Evolutionary conservation across 2,113 vertebrate genomes (phyloP).

Genomic region (Semnornis frantzii): DNA sequence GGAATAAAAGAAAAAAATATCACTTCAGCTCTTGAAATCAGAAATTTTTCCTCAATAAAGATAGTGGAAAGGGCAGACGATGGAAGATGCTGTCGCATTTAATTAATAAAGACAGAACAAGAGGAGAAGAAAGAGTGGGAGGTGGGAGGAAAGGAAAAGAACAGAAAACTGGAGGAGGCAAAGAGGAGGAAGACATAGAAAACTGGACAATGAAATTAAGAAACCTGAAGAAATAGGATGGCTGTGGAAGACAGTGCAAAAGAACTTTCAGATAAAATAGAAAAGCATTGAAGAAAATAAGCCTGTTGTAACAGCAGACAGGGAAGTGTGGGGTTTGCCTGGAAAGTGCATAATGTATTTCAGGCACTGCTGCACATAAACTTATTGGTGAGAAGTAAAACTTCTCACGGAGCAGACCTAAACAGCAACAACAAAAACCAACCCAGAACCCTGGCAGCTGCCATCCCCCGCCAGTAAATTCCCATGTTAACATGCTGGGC

Average conservation of each 20-base stretch:
- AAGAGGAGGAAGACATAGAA: neutral
- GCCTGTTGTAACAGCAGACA: neutral
- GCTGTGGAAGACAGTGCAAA: neutral
- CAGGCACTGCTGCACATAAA: neutral
- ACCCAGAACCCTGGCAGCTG: neutral
- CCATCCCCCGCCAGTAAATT: neutral
- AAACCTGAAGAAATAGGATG: neutral
- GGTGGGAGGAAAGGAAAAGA: neutral
- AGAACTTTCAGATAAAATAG: neutral
- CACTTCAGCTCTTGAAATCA: neutral
- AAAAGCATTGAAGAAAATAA: neutral
- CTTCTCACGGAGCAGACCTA: neutral
- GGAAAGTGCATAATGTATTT: neutral
- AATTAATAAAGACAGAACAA: slow-evolving; percentile 1
- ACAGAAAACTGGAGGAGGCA: neutral
- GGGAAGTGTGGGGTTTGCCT: neutral
- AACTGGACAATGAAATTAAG: neutral
- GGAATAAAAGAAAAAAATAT: neutral
- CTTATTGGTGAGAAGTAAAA: neutral
- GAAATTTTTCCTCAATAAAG: neutral
- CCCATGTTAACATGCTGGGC: neutral
- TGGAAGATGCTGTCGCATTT: neutral
- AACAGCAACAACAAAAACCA: neutral
- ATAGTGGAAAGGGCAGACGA: neutral
- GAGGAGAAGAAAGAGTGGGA: neutral